Conservation (phyloP, 64 coral and sea anemone genomes). For the Dendrophyllia cribrosa region DNA sequence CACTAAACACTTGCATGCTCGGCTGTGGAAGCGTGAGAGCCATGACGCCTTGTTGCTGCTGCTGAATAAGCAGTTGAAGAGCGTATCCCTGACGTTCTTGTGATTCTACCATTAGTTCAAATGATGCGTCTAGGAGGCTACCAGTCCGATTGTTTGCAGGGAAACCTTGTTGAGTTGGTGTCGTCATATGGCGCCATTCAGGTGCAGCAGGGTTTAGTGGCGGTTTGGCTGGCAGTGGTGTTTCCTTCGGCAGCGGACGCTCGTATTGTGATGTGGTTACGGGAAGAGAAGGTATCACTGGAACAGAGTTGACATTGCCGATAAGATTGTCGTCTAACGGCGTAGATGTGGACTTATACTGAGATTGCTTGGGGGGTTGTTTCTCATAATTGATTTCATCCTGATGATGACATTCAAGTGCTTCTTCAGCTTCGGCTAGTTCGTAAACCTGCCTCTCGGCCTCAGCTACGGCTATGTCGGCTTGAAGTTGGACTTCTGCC, state of each 20-base stretch:
- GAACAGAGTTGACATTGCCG: too few relatives aligned
- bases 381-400: background rate
- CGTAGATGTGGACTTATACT: background rate
- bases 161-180: too few relatives aligned
- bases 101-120: background rate
- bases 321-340: background rate
- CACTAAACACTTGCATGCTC: conserved; percentile 40
- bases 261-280: too few relatives aligned
- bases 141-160: too few relatives aligned
- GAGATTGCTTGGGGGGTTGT: background rate
- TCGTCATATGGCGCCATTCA: too few relatives aligned
- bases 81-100: background rate
- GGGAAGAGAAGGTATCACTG: too few relatives aligned
- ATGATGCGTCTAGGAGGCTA: background rate
- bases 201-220: too few relatives aligned
- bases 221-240: too few relatives aligned
- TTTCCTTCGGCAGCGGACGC: background rate
- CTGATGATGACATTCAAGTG: too few relatives aligned
- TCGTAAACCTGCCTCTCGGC: background rate
- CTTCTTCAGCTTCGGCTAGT: background rate
- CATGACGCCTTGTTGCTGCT: conserved; percentile 28
- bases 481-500: background rate
- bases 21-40: conserved; percentile 31
- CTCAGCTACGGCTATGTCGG: conserved; percentile 5
- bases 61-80: conserved; percentile 6